These are phyloP conservation scores for Grantiella picta DNA, from an alignment of 2,113 vertebrate genomes.

Conservation along the genomic window DNA sequence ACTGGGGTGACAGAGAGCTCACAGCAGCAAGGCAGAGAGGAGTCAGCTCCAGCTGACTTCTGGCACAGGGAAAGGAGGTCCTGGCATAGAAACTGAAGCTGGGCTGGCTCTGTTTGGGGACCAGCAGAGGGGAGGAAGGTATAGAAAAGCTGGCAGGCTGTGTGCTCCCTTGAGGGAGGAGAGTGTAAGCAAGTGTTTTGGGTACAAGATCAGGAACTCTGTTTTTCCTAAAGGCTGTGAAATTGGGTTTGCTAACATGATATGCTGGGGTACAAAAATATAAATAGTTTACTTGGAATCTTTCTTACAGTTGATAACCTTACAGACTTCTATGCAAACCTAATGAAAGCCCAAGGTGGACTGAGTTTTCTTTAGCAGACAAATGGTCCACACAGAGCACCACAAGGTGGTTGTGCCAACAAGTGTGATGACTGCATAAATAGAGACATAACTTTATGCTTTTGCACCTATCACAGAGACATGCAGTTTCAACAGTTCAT, in stretches of 20 bases:
- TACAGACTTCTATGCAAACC: background rate
- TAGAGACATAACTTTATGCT: background rate
- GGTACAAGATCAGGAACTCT: background rate
- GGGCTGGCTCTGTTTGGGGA: background rate
- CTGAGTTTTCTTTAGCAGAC: background rate
- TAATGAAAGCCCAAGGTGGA: background rate
- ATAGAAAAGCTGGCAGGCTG: background rate
- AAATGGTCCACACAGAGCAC: background rate
- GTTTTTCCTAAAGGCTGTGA: background rate
- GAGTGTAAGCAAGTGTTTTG: background rate
- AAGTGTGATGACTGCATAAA: background rate
- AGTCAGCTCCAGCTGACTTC: background rate
- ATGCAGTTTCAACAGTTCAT: background rate
- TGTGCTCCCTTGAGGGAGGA: rapidly evolving
- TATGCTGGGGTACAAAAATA: background rate
- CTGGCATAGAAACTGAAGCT: background rate
- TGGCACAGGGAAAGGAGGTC: background rate
- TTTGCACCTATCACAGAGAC: background rate
- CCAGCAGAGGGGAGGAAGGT: background rate
- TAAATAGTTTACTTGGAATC: background rate
- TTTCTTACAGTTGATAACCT: background rate
- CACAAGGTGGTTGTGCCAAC: background rate
- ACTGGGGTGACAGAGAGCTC: background rate
- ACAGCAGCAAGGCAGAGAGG: background rate
- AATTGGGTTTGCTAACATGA: background rate